phyloP scores from a whole-genome alignment of 1,140 invertebrate genomes.

The Magallana angulata region DNA sequence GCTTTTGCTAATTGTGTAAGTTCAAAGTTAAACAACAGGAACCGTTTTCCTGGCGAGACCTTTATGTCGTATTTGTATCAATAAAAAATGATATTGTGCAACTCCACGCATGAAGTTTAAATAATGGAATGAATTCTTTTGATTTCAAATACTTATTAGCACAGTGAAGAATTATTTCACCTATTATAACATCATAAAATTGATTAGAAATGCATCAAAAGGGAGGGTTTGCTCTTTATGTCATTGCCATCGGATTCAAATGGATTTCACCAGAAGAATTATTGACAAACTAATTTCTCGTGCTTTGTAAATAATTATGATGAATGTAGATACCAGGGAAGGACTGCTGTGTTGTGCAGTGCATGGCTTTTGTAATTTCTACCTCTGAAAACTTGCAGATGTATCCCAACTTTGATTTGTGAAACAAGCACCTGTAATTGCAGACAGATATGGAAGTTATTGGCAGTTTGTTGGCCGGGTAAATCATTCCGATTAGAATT shows the following conservation, averaged over 20 bases:
- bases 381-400: conserved; percentile 42
- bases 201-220: conserved; percentile 32
- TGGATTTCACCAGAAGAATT: conserved; percentile 24
- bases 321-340: conserved; percentile 36
- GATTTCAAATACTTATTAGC: conserved; percentile 29
- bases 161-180: conserved; percentile 7
- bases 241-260: conserved; percentile 30
- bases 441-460: conserved; percentile 36
- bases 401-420: conserved; percentile 35
- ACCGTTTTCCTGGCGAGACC: conserved; percentile 4
- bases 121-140: conserved; percentile 26
- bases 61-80: conserved; percentile 17
- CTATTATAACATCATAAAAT: conserved; percentile 34
- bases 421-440: conserved; percentile 40
- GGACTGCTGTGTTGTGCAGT: conserved; percentile 14
- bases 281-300: conserved; percentile 38
- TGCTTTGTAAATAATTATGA: conserved; percentile 40
- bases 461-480: conserved; percentile 1
- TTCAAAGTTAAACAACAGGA: conserved; percentile 2
- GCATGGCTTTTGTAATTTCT: conserved; percentile 30
- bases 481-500: conserved; percentile 44
- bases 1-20: conserved; percentile 28
- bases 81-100: conserved; percentile 20
- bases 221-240: background rate
- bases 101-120: conserved; percentile 9